Conservation (phyloP, 1,140 invertebrate species). For the Dermatophagoides farinae region DNA sequence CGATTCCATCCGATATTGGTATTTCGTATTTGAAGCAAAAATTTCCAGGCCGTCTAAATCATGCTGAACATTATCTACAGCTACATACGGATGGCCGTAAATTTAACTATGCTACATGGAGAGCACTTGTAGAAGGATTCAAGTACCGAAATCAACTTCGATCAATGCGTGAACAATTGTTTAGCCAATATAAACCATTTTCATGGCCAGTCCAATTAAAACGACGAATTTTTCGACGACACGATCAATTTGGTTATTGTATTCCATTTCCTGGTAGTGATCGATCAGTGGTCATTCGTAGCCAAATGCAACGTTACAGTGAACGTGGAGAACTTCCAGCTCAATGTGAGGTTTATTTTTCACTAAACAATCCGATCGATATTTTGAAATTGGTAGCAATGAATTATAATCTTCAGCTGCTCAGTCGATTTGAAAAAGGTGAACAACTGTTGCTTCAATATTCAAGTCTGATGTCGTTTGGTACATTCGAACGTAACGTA, state of each 20-base stretch:
- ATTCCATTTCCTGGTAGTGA: conserved; percentile 57
- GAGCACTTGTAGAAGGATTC: conserved; percentile 51
- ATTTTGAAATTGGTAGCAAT: conserved; percentile 36
- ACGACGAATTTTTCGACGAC: not conserved
- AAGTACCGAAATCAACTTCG: conserved; percentile 39
- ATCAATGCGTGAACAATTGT: conserved; percentile 4
- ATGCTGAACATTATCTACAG: conserved; percentile 12
- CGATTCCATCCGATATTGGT: conserved; percentile 65
- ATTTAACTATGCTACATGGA: conserved; percentile 54
- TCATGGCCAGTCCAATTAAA: not conserved
- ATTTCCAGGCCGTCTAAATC: conserved; percentile 12
- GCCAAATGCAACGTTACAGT: conserved; percentile 49
- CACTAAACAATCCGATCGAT: conserved; percentile 21
- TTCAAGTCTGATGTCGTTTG: conserved; percentile 48
- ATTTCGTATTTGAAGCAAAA: conserved; percentile 14
- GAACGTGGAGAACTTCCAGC: conserved; percentile 40
- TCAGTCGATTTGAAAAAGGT: conserved; percentile 37
- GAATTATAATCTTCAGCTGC: conserved; percentile 28
- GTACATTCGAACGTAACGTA: conserved; percentile 37
- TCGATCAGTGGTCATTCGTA: conserved; percentile 47
- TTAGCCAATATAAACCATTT: conserved; percentile 27
- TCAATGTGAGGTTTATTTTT: conserved; percentile 28
- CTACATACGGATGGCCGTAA: not conserved
- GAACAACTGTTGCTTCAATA: conserved; percentile 43
- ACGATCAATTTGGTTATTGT: conserved; percentile 41